phyloP scores from a whole-genome alignment of 2,888 invertebrate genomes.

The Ochropleura leucogaster region DNA sequence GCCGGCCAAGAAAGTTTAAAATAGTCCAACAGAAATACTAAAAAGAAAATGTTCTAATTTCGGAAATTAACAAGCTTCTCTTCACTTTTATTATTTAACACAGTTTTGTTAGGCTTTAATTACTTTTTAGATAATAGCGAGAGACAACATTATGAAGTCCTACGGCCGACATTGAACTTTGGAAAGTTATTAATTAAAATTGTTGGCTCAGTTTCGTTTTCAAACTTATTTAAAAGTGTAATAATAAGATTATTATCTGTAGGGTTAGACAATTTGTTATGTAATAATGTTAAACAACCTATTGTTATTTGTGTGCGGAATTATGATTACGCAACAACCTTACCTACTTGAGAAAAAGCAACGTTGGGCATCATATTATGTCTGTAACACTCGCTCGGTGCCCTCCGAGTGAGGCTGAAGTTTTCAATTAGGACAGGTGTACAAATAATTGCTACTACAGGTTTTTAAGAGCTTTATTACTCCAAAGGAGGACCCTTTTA shows the following conservation, averaged over 20 bases:
- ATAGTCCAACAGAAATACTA: not conserved
- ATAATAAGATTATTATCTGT: conserved; percentile 23
- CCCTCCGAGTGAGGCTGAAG: too few species aligned
- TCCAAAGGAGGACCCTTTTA: too few species aligned
- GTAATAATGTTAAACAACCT: not conserved
- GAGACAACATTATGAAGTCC: conserved; percentile 40
- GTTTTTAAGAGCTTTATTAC: too few species aligned
- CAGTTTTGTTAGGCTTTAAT: conserved; percentile 47
- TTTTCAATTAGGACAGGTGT: too few species aligned
- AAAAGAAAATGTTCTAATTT: not conserved
- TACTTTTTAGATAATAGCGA: conserved; percentile 51
- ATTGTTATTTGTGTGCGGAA: not conserved
- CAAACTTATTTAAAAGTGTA: conserved; percentile 32
- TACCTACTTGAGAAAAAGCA: not conserved
- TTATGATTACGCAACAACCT: not conserved
- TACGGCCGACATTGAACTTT: conserved; percentile 34
- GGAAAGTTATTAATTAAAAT: conserved; percentile 53
- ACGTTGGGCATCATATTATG: not conserved
- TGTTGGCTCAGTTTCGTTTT: conserved; percentile 17
- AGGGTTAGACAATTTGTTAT: conserved; percentile 5
- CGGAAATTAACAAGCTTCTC: conserved; percentile 22
- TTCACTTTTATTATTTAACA: conserved; percentile 30
- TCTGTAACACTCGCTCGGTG: too few species aligned
- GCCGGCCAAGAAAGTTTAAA: not conserved
- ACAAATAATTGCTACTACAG: too few species aligned